Evolutionary conservation across 2,113 vertebrate genomes (phyloP), one percentile per base, ranked within the genome.

Genomic region (Phalacrocorax aristotelis): DNA sequence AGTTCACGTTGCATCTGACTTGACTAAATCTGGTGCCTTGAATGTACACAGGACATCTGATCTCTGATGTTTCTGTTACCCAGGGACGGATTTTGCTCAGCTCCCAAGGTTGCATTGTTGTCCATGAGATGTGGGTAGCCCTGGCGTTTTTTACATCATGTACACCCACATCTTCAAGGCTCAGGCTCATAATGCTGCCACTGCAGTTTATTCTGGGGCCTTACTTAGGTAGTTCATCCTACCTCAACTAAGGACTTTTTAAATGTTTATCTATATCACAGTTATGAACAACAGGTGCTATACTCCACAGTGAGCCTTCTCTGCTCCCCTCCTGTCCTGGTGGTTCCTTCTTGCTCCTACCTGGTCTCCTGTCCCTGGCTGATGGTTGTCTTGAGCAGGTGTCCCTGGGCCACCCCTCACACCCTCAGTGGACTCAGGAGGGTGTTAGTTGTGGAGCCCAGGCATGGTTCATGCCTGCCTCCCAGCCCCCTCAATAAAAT

Each of bases 131-230:
- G 11, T 34, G 52, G 38, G 54, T 55, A 51, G 55, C 49, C 15
- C 32, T 76, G 22, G 13, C 11, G 34, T 55, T n/a, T 40, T 42
- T 57, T 68, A 22, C 58, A n/a, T 46, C 29, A 9, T 29, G 58
- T 77, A 21, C 81, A 29, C 29, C 49, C 60, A 18, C 49, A 42
- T 29, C 69, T 70, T 40, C 0, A 1, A 51, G 17, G 44, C 48
- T 69, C 3, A 6, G 21, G 20, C 52, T 87, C 0, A 0, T 18
- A n/a, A 38, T 5, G 30, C 65, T 84, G 58, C 54, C 29, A 32
- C 32, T 65, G 44, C 49, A 51, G 49, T 34, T 87, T 62, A 11
- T 38, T 68, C n/a, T 51, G 42, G 42, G 32, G 16, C 38, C 11
- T 44, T 15, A 8, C 11, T 44, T 15, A 8, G 40, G 20, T 44